Percentiles rank a stretch among this genome's conserved stretches.
Conservation (phyloP, 2,797 vertebrate genomes). For the Pyrocephalus nanus region DNA sequence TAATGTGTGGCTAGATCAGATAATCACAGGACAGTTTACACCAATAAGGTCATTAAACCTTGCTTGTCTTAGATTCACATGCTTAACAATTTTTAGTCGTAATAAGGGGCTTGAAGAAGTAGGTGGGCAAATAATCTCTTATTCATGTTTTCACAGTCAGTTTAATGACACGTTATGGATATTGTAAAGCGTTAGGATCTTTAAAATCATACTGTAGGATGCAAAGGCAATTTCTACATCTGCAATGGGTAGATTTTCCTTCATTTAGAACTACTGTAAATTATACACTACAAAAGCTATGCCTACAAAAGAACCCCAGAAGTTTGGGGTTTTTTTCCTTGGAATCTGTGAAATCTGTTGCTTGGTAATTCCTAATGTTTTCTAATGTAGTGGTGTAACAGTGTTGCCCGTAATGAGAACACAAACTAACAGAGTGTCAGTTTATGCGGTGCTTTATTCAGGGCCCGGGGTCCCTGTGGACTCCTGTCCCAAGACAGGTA, state of each 20-base stretch:
- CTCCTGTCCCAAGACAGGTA: no score
- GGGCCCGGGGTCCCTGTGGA: no score
- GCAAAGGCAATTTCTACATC: background rate
- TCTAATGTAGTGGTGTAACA: background rate
- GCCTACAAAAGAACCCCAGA: background rate
- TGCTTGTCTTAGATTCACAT: constrained; percentile 6
- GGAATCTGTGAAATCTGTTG: background rate
- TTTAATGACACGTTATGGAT: background rate
- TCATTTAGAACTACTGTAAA: background rate
- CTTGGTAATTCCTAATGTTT: background rate
- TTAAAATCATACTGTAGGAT: background rate
- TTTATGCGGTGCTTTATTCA: no score
- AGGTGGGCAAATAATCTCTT: constrained; percentile 24
- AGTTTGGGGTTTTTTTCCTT: background rate
- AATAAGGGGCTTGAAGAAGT: constrained; percentile 18
- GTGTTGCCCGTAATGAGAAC: no score
- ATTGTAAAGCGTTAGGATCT: background rate
- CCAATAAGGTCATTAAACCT: constrained; percentile 59
- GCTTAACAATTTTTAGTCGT: background rate
- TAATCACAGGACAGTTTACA: constrained; percentile 44
- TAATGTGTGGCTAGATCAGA: constrained; percentile 44
- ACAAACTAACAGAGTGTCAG: no score
- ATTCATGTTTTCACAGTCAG: background rate
- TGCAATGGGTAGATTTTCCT: background rate
- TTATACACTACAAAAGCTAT: background rate